Base-by-base conservation (phyloP, 1,140 invertebrate genomes). In the Holotrichia oblita region DNA sequence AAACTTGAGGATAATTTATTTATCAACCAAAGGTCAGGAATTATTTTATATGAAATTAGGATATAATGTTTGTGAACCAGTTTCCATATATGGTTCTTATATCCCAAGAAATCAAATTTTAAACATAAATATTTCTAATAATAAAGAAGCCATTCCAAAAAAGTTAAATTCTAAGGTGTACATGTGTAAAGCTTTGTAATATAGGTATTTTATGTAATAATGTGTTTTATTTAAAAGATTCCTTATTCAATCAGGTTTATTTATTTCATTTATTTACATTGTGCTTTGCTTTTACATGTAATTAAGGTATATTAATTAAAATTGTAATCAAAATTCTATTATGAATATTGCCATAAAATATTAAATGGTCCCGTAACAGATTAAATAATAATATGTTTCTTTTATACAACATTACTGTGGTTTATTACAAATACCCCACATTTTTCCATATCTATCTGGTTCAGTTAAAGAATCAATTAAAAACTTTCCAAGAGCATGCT, bases 1-100 rank as follows among this genome's bases (percentile, higher is more conserved):
- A 80, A 88, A 87, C 82, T 90, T 92, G 83, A 89, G 89, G 85
- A 89, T 88, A 81, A 88, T 94, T 64, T 94, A 94, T 87, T 88
- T 95, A 82, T 92, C 92, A 41, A 95, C 94, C 3, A 92, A 92
- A 84, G 94, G 93, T 22, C 92, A 95, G 87, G 93, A 94, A 85
- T 87, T 89, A 48, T 95, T 95, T 87, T 95, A 95, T 83, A 84
- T 87, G 44, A 94, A 94, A 87, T 90, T 95, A 80, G 93, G 93
- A 40, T 95, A 95, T 83, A 86, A 84, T 40, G 83, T 90, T 77
- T 94, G 93, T 83, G 88, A 90, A 41, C 93, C 93, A 6, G 86
- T 94, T 24, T 90, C 91, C 61, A 91, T 92, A 85, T 94, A 90
- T 87, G 92, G 90, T n/a, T 44, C 17, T 48, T 76, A 41, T 48